These are phyloP conservation scores for Brachirus orientalis DNA, from an alignment of 2,113 vertebrate genomes.

Conservation along the genomic window DNA sequence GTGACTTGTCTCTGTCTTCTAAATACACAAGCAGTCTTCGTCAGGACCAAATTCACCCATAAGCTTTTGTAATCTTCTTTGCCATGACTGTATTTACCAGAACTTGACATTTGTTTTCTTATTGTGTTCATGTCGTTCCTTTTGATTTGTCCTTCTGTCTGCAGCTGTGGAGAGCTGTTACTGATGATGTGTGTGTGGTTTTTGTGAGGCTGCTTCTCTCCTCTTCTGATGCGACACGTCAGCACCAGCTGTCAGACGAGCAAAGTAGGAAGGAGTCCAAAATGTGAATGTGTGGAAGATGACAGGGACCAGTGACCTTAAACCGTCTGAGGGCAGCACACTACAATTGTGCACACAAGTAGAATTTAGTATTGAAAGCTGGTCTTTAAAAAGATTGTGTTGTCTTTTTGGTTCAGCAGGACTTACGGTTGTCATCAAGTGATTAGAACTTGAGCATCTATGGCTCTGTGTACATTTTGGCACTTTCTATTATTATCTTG, in stretches of 20 bases:
- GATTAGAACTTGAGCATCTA: conserved; percentile 40
- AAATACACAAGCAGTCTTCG: conserved; percentile 33
- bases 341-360: conserved; percentile 65
- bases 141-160: conserved; percentile 39
- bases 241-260: conserved; percentile 58
- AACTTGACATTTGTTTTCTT: conserved; percentile 37
- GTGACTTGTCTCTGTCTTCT: conserved; percentile 7
- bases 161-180: conserved; percentile 61
- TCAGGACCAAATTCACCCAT: conserved; percentile 48
- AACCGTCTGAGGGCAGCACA: conserved; percentile 52
- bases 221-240: conserved; percentile 61
- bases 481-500: conserved; percentile 52
- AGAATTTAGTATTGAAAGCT: conserved; percentile 48
- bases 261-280: conserved; percentile 51
- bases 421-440: conserved; percentile 33
- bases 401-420: conserved; percentile 38
- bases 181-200: conserved; percentile 47
- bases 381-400: conserved; percentile 50
- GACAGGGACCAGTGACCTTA: conserved; percentile 55
- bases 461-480: conserved; percentile 42
- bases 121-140: conserved; percentile 4
- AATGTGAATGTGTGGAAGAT: conserved; percentile 67
- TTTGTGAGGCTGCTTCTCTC: conserved; percentile 47
- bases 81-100: conserved; percentile 70
- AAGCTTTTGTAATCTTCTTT: not conserved